Base-by-base conservation (phyloP, 1,140 invertebrate genomes). In the Wiebesia pumilae region DNA sequence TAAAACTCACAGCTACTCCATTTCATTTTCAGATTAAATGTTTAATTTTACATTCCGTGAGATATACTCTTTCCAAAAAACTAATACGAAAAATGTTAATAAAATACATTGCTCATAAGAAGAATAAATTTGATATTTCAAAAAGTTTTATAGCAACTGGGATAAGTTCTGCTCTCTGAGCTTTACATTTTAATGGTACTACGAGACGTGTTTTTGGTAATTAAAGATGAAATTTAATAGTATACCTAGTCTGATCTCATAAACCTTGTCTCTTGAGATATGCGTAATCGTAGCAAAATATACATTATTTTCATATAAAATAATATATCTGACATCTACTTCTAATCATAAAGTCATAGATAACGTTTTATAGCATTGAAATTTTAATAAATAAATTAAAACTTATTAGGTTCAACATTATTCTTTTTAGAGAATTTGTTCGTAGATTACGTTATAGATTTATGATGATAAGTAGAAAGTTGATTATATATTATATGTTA, bases 151-250 rank as follows among this genome's bases (percentile, higher is more conserved):
- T 62, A 62, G 27, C 24, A 27, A 62, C 58, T 62, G 24, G 14
- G 58, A 62, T 14, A 62, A 62, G 24, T 62, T 62, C 24, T 62
- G 58, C 14, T 27, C 24, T 27, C 58, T 62, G 24, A 27, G 58
- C 21, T 35, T 6, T 71, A 21, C 35, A 38, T 71, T 71, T 71
- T 71, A 71, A 69, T 69, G 35, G 2, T 21, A 40, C 35, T 71
- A 21, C 21, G 19, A 6, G 69, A 71, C 16, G 35, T 38, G 33
- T 71, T 71, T 71, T 71, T 38, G 16, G 16, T 38, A 71, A 71
- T 38, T 71, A 71, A 71, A 71, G 69, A 71, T 71, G 35, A 38
- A 71, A 71, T 71, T 71, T 71, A 71, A 71, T 38, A 38, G 33
- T 16, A 38, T 3, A 3, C 9, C 1, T 24, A 71, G 69, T 30